Base-by-base conservation (phyloP, 2,113 vertebrate species). In the Dermatemys mawii region DNA sequence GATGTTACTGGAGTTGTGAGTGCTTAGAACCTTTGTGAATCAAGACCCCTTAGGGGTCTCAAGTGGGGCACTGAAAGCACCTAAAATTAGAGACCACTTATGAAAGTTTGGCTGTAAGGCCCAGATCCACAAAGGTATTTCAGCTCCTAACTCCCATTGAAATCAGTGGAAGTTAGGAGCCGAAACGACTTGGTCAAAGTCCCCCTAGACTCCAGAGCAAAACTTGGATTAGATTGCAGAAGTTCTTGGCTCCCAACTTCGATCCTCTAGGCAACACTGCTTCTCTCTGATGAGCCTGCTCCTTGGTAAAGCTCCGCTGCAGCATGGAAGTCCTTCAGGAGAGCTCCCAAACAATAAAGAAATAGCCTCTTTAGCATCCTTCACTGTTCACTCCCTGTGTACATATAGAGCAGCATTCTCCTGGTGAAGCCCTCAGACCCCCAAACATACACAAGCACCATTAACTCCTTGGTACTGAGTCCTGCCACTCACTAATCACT, bases 291-390 rank as follows among this genome's bases (percentile, higher is more conserved):
- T 41, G 32, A 8, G 16, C 11, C 3, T 80, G 13, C 53, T 84
- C 13, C 53, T 32, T 84, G 73, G 57, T 60, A 46, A 78, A 19
- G 17, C 38, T 27, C 75, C n/a, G 14, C 26, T 63, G 55, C 57
- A 57, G 8, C 5, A 76, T 29, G 27, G 24, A 63, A 73, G 29
- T 44, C 22, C 6, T 75, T 44, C 41, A 13, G 24, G 73, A 46
- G 41, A 11, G 3, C 70, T 94, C 89, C 53, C 53, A 91, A 44
- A 3, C 24, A 63, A 5, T 67, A 53, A 84, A 92, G 21, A 14
- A 88, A 57, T 0, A 0, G 82, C 46, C 46, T 41, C 22, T 84
- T 26, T 46, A 26, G 27, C 3, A 41, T n/a, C 12, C 4, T 12
- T 24, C 53, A 44, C 82, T 89, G 83, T 67, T 14, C 78, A 46